These are phyloP conservation scores for Apostichopus parvimensis DNA, from an alignment of 35 echinoderm and acorn worm species.

Conservation along the genomic window DNA sequence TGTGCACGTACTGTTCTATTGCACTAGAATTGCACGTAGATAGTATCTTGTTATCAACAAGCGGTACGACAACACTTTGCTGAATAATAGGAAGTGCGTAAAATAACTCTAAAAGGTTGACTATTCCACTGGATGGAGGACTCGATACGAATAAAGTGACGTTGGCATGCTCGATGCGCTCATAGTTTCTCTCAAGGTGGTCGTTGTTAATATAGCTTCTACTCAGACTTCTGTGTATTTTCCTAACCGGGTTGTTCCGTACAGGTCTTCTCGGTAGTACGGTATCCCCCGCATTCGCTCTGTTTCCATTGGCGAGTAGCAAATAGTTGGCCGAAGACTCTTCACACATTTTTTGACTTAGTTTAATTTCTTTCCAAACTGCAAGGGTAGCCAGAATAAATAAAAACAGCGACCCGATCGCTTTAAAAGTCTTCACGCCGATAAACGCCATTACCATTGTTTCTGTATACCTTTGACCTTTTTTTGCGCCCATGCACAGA, in stretches of 20 bases:
- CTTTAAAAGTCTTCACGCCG: slow-evolving; percentile 15
- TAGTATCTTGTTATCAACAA: slow-evolving; percentile 2
- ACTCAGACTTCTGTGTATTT: not conserved
- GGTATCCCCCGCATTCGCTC: not conserved
- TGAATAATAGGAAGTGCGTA: not conserved
- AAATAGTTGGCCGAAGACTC: not conserved
- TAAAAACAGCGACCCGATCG: slow-evolving; percentile 9
- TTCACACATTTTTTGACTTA: slow-evolving; percentile 19
- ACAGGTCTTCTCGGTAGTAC: not conserved
- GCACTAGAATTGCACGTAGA: not conserved
- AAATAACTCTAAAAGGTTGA: not conserved
- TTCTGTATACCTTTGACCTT: too few relatives aligned
- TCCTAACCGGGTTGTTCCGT: not conserved
- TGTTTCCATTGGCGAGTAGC: not conserved
- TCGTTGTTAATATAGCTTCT: slow-evolving; percentile 17
- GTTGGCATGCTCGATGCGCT: not conserved
- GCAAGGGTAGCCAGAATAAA: slow-evolving; percentile 6
- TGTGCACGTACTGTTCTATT: not conserved
- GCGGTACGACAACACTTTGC: not conserved
- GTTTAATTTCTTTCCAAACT: slow-evolving; percentile 40
- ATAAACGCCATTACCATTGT: slow-evolving; percentile 9
- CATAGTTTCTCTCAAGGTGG: not conserved
- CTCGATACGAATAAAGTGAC: slow-evolving; percentile 28
- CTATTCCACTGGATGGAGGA: slow-evolving; percentile 33
- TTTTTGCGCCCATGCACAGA: too few relatives aligned